Conservation (phyloP, 1,140 invertebrate genomes). For the Macrosteles quadrilineatus region DNA sequence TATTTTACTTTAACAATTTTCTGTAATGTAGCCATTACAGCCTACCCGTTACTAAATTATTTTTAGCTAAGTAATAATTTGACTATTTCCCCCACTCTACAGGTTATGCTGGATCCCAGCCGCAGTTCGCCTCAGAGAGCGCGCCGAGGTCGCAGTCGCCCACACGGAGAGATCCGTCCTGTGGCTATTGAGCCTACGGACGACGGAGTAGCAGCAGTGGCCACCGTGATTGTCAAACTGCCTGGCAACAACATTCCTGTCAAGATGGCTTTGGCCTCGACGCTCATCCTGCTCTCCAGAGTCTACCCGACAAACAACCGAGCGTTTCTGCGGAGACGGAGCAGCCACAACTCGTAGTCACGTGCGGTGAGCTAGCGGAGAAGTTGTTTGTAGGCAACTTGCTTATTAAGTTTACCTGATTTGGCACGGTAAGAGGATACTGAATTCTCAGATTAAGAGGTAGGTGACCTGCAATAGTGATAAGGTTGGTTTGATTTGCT, state of each 20-base stretch:
- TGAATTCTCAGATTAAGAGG: too few species aligned
- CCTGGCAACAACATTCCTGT: slow-evolving; percentile 73
- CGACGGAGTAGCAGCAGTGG: slow-evolving; percentile 84
- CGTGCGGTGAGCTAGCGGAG: too few species aligned
- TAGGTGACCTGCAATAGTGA: too few species aligned
- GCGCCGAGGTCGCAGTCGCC: slow-evolving; percentile 16
- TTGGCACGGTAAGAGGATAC: too few species aligned
- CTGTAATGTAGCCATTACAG: too few species aligned
- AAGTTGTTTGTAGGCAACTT: too few species aligned
- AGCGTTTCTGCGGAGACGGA: slow-evolving; percentile 62
- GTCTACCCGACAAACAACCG: slow-evolving; percentile 62
- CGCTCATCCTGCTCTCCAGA: slow-evolving; percentile 67
- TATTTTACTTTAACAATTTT: too few species aligned
- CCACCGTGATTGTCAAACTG: slow-evolving; percentile 83
- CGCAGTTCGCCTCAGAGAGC: not conserved
- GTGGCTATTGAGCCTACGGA: slow-evolving; percentile 88
- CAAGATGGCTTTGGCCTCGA: slow-evolving; percentile 71
- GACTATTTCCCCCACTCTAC: too few species aligned
- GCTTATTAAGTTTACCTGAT: too few species aligned
- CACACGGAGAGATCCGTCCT: slow-evolving; percentile 69
- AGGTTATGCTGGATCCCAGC: slow-evolving; percentile 15
- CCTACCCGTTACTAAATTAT: too few species aligned
- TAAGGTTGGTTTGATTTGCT: too few species aligned
- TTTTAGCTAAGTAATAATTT: too few species aligned
- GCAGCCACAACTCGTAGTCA: slow-evolving; percentile 51